phyloP scores from a whole-genome alignment of 2,888 invertebrate genomes.

The Rhagonycha lutea region DNA sequence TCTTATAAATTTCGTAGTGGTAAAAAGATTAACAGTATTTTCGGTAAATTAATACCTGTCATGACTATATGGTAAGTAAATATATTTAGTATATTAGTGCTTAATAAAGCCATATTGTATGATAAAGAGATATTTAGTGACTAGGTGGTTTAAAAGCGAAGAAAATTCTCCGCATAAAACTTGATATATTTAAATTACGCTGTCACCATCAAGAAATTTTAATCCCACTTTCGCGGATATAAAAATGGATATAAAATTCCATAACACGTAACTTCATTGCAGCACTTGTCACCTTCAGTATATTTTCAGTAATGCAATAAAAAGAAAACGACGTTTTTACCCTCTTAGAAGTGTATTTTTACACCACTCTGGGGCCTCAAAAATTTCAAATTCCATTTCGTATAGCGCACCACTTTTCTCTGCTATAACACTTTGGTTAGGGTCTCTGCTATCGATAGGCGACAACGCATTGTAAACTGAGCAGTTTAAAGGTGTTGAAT shows the following conservation, averaged over 20 bases:
- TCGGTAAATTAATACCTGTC: neutral
- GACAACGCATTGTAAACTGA: slow-evolving; percentile 50
- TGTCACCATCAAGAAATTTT: slow-evolving; percentile 53
- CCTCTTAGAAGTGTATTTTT: slow-evolving; percentile 56
- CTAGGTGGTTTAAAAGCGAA: slow-evolving; percentile 17
- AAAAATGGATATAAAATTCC: slow-evolving; percentile 56
- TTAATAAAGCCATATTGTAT: slow-evolving; percentile 15
- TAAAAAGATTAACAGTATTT: neutral
- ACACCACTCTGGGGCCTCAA: slow-evolving; percentile 56
- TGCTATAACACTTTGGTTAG: slow-evolving; percentile 44
- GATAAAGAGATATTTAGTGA: slow-evolving; percentile 23
- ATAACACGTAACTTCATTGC: slow-evolving; percentile 55
- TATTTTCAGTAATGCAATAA: slow-evolving; percentile 55
- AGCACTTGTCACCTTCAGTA: slow-evolving; percentile 54
- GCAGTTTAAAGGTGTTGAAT: slow-evolving; percentile 53
- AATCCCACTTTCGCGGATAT: slow-evolving; percentile 53
- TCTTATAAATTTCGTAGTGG: neutral
- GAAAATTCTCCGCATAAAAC: slow-evolving; percentile 39
- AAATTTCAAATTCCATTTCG: slow-evolving; percentile 58
- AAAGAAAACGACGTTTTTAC: slow-evolving; percentile 54
- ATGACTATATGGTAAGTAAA: neutral
- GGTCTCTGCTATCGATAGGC: slow-evolving; percentile 44
- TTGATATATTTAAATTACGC: slow-evolving; percentile 51
- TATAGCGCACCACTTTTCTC: slow-evolving; percentile 39
- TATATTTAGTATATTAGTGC: neutral